These are phyloP conservation scores for Palythoa caribaeorum DNA, from an alignment of 92 coral and sea anemone species.

Conservation along the genomic window DNA sequence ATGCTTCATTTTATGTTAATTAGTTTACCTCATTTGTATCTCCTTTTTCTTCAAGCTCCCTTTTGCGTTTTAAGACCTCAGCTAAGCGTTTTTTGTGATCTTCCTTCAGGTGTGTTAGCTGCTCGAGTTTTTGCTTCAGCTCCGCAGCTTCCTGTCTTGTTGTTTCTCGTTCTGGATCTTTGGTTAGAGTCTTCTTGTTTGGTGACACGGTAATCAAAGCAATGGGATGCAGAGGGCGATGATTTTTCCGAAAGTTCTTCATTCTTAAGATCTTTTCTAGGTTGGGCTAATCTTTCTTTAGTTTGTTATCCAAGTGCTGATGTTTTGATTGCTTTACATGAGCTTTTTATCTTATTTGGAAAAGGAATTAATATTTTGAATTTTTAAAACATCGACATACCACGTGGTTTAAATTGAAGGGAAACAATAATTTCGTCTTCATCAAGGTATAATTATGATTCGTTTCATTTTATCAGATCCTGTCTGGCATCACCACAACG, in stretches of 20 bases:
- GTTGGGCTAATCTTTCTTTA: slow-evolving; percentile 10
- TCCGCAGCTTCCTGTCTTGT: not conserved
- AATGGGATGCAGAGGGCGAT: slow-evolving; percentile 6
- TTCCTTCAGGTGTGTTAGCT: not conserved
- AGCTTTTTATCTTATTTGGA: too few relatives aligned
- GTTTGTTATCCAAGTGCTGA: not conserved
- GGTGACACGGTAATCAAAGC: slow-evolving; percentile 23
- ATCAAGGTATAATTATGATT: too few relatives aligned
- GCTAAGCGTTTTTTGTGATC: slow-evolving; percentile 8
- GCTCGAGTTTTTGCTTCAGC: not conserved
- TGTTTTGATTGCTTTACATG: too few relatives aligned
- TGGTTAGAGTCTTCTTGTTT: not conserved
- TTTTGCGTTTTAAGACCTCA: not conserved
- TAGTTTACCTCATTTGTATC: not conserved
- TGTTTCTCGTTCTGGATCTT: not conserved
- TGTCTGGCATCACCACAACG: too few relatives aligned
- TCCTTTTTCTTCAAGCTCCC: not conserved
- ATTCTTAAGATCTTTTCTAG: slow-evolving; percentile 3
- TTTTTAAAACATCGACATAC: too few relatives aligned
- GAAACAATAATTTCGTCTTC: too few relatives aligned
- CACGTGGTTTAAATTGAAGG: too few relatives aligned
- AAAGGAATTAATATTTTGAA: too few relatives aligned
- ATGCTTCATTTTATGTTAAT: not conserved
- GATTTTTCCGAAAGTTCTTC: not conserved
- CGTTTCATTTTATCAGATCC: too few relatives aligned